Percentiles rank a stretch among this genome's conserved stretches.
phyloP scores from a whole-genome alignment of 35 echinoderm and acorn worm genomes.

The Apostichopus japonicus region DNA sequence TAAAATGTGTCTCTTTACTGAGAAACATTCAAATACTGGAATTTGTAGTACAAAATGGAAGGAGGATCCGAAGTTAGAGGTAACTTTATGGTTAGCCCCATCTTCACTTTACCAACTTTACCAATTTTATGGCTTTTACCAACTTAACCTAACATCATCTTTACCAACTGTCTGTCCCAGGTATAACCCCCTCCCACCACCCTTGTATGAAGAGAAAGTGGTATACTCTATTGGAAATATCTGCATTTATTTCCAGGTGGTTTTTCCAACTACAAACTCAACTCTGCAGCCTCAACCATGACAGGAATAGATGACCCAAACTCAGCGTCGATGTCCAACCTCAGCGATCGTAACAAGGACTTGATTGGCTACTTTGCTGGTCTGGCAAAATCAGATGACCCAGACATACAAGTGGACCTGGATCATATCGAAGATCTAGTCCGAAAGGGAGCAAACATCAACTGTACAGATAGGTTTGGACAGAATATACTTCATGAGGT shows the following conservation, averaged over 20 bases:
- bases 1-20: too few relatives aligned
- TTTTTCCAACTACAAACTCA: not conserved
- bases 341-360: slow-evolving; percentile 66
- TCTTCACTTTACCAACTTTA: too few relatives aligned
- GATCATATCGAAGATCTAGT: slow-evolving; percentile 80
- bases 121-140: too few relatives aligned
- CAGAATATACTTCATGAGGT: slow-evolving; percentile 97
- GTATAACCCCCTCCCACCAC: too few relatives aligned
- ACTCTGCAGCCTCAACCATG: slow-evolving; percentile 29
- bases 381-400: slow-evolving; percentile 62
- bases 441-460: slow-evolving; percentile 65
- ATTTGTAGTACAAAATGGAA: too few relatives aligned
- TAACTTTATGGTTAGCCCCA: too few relatives aligned
- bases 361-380: slow-evolving; percentile 89
- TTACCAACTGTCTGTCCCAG: too few relatives aligned
- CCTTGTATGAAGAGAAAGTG: too few relatives aligned
- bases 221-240: too few relatives aligned
- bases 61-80: too few relatives aligned
- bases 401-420: slow-evolving; percentile 65
- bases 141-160: too few relatives aligned
- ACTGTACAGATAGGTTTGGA: slow-evolving; percentile 85
- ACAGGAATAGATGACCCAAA: slow-evolving; percentile 27
- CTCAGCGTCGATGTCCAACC: not conserved
- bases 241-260: not conserved
- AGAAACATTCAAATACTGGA: too few relatives aligned